A percentile compares a stretch with the other conserved stretches of the same genome.
These are phyloP conservation scores for Eupithecia centaureata DNA, from an alignment of 2,888 invertebrate species.

Conservation along the genomic window DNA sequence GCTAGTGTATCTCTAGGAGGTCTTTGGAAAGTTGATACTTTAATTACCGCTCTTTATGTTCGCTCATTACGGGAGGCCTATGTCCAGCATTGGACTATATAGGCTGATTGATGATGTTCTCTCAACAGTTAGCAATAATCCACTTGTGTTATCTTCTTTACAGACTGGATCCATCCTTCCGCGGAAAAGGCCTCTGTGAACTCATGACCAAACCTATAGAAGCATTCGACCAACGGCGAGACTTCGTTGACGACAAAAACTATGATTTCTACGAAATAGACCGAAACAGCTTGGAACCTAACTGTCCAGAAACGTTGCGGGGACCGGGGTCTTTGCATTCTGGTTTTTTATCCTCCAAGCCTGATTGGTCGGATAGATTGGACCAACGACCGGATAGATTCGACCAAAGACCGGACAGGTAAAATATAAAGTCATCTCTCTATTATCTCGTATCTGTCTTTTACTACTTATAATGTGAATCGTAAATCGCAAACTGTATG, in stretches of 20 bases:
- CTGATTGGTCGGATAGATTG: conserved; percentile 45
- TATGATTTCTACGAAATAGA: conserved; percentile 92
- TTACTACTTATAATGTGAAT: too few species aligned
- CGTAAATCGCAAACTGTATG: too few species aligned
- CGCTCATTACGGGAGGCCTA: too few species aligned
- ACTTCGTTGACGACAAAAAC: conserved; percentile 86
- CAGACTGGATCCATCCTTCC: conserved; percentile 87
- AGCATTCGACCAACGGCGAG: conserved; percentile 85
- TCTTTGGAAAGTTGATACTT: too few species aligned
- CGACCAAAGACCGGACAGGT: conserved; percentile 42
- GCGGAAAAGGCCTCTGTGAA: conserved; percentile 91
- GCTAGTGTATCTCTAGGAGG: too few species aligned
- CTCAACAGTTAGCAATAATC: too few species aligned
- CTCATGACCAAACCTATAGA: conserved; percentile 88
- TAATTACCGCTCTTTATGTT: too few species aligned
- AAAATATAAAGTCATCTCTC: too few species aligned
- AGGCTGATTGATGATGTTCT: too few species aligned
- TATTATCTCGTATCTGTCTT: too few species aligned
- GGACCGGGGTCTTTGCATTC: conserved; percentile 75
- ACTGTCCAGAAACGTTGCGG: conserved; percentile 77
- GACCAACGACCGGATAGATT: conserved; percentile 44
- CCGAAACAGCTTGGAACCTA: conserved; percentile 86
- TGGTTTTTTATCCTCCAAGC: conserved; percentile 72
- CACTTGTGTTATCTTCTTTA: conserved; percentile 29
- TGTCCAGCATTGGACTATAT: too few species aligned